These are phyloP conservation scores for Pachypanchax playfairii DNA, from an alignment of 2,113 vertebrate species.

Conservation along the genomic window DNA sequence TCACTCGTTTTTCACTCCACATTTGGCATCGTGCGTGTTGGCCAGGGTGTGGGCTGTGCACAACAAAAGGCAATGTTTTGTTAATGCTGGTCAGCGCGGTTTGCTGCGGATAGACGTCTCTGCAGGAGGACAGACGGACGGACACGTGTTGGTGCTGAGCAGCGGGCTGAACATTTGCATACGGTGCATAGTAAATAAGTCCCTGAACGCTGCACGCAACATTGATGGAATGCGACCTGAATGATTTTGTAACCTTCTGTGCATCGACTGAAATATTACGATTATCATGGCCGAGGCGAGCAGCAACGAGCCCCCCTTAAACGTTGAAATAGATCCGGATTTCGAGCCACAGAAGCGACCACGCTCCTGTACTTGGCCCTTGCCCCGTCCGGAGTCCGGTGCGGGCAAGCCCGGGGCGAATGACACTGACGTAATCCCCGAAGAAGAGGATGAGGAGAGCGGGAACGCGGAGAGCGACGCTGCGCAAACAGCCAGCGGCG, in stretches of 20 bases:
- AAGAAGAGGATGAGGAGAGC: slow-evolving; percentile 89
- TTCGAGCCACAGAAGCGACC: slow-evolving; percentile 95
- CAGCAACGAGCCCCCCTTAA: slow-evolving; percentile 74
- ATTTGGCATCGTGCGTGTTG: slow-evolving; percentile 28
- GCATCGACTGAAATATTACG: slow-evolving; percentile 33
- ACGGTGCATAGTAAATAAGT: slow-evolving; percentile 50
- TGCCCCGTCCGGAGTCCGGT: slow-evolving; percentile 90
- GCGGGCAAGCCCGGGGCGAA: slow-evolving; percentile 84
- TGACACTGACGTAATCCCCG: slow-evolving; percentile 88
- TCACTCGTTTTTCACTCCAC: slow-evolving; percentile 11
- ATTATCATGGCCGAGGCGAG: slow-evolving; percentile 86
- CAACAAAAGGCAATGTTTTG: slow-evolving; percentile 27
- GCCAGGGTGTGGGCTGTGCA: slow-evolving; percentile 59
- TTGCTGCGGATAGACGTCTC: too few relatives aligned
- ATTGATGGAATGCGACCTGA: slow-evolving; percentile 79
- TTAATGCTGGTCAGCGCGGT: slow-evolving; percentile 35
- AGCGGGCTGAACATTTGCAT: slow-evolving; percentile 37
- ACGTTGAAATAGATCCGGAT: slow-evolving; percentile 92
- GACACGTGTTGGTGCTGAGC: slow-evolving; percentile 55
- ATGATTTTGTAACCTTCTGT: slow-evolving; percentile 59
- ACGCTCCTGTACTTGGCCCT: slow-evolving; percentile 94
- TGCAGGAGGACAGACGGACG: slow-evolving; percentile 34
- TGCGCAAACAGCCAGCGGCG: slow-evolving; percentile 59
- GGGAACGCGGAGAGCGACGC: slow-evolving; percentile 73
- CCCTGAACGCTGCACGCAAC: slow-evolving; percentile 26